Evolutionary conservation across 1,140 invertebrate genomes (phyloP).

Genomic region (Anoplolepis gracilipes): DNA sequence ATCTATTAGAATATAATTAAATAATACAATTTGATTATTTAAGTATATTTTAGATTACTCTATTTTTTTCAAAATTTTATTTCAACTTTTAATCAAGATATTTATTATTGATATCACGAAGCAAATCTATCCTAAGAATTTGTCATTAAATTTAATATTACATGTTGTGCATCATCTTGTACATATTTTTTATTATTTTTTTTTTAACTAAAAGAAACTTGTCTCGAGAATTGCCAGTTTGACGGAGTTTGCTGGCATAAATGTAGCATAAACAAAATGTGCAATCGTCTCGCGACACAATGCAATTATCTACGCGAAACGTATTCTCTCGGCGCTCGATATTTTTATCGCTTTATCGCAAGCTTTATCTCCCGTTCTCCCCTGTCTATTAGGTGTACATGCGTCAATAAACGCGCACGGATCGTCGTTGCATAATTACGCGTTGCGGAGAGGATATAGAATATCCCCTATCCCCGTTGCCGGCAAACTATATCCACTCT

Average conservation of each 20-base stretch:
- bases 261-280: constrained; percentile 1
- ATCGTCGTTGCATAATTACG: constrained; percentile 37
- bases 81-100: not conserved
- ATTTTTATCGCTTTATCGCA: constrained; percentile 33
- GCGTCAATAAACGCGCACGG: constrained; percentile 30
- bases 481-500: not conserved
- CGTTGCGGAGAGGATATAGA: not conserved
- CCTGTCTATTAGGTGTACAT: not conserved
- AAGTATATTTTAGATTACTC: not conserved
- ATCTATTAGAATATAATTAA: not conserved
- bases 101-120: not conserved
- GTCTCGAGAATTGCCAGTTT: not conserved
- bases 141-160: not conserved
- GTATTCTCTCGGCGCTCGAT: constrained; percentile 16
- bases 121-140: not conserved
- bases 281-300: constrained; percentile 10
- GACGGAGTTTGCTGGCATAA: not conserved
- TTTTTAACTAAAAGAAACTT: not conserved
- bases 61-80: not conserved
- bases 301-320: constrained; percentile 32
- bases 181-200: not conserved
- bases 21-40: not conserved
- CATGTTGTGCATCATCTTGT: not conserved
- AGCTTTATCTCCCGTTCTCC: constrained; percentile 26
- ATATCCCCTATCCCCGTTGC: not conserved